phyloP scores from a whole-genome alignment of 1,140 invertebrate species.

The Heliconius hermathena region DNA sequence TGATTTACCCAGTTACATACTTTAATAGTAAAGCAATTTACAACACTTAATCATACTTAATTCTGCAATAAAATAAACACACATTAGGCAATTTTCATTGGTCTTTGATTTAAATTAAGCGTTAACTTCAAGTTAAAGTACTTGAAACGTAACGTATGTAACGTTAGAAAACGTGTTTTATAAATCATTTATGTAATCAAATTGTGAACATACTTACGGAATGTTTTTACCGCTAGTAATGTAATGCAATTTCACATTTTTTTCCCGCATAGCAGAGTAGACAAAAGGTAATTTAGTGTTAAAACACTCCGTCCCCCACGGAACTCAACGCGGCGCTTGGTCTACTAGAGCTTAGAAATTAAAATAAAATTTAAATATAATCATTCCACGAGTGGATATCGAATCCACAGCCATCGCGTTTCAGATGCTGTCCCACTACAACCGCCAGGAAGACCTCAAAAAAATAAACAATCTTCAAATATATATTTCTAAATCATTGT shows the following conservation, averaged over 20 bases:
- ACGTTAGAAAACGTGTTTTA: not conserved
- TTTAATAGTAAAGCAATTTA: too few relatives aligned
- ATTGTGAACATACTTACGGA: not conserved
- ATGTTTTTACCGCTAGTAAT: not conserved
- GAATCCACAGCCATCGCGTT: not conserved
- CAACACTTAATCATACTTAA: not conserved
- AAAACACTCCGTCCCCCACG: too few relatives aligned
- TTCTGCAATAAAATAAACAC: conserved; percentile 3
- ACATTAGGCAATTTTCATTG: conserved; percentile 1
- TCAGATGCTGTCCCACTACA: too few relatives aligned
- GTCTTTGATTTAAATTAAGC: not conserved
- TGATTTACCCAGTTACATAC: too few relatives aligned
- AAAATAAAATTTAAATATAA: not conserved
- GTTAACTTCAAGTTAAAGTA: not conserved
- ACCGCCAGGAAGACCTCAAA: too few relatives aligned
- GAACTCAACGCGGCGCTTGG: too few relatives aligned
- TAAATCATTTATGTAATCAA: not conserved
- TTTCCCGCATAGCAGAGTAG: too few relatives aligned
- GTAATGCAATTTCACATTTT: not conserved
- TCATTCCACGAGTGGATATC: not conserved
- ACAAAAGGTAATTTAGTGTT: too few relatives aligned
- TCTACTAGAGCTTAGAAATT: not conserved
- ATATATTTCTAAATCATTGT: too few relatives aligned
- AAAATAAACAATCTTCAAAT: too few relatives aligned
- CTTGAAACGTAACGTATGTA: not conserved